A percentile compares a stretch with the other conserved stretches of the same genome.
These are phyloP conservation scores for Trissonchulus latispiculum DNA, from an alignment of 2,888 invertebrate genomes.

Conservation along the genomic window DNA sequence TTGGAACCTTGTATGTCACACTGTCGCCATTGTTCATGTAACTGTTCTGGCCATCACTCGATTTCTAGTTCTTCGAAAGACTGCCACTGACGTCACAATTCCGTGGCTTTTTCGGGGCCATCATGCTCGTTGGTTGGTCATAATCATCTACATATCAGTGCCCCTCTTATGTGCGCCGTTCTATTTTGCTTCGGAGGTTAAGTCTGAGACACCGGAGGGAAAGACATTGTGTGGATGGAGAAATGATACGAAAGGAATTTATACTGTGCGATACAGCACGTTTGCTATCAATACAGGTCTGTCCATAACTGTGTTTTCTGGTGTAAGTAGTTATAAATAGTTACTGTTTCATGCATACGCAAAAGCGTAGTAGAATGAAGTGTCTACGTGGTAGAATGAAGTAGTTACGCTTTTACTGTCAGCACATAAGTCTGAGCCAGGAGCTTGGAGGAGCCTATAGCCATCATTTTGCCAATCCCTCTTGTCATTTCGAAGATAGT, in stretches of 20 bases:
- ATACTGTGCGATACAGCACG: not conserved
- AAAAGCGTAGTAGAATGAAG: too few relatives aligned
- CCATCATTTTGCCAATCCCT: too few relatives aligned
- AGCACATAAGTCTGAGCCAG: too few relatives aligned
- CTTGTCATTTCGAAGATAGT: too few relatives aligned
- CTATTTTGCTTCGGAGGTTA: not conserved
- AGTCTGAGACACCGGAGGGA: not conserved
- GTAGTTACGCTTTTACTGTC: too few relatives aligned
- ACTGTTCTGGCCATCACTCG: not conserved
- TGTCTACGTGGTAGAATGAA: too few relatives aligned
- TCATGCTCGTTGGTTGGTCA: not conserved
- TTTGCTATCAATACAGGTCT: not conserved
- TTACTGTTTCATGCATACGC: too few relatives aligned
- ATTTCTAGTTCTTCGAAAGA: not conserved
- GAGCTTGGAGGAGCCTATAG: too few relatives aligned
- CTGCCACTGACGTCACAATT: not conserved
- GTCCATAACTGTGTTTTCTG: too few relatives aligned
- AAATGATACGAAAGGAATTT: not conserved
- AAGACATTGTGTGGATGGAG: not conserved
- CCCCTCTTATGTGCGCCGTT: not conserved
- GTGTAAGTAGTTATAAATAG: too few relatives aligned
- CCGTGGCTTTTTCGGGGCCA: not conserved
- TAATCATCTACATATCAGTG: not conserved
- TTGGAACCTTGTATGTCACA: not conserved
- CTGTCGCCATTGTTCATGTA: not conserved